Conservation (phyloP, 2,888 invertebrate species). For the Drosophila rellima region DNA sequence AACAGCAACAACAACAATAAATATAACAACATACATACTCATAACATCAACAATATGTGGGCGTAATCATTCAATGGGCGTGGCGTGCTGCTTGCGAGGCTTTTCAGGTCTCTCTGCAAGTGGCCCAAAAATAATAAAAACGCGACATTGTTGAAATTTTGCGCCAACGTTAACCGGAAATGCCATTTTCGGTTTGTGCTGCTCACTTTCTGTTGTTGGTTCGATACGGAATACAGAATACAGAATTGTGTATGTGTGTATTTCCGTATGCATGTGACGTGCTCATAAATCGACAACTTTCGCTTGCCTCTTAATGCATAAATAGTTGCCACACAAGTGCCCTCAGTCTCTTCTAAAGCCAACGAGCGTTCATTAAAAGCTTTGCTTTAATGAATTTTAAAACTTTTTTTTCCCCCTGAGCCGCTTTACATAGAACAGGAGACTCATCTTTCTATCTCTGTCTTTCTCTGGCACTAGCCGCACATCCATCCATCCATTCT, state of each 20-base stretch:
- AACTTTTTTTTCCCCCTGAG: constrained; percentile 18
- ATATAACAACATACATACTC: neutral
- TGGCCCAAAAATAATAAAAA: constrained; percentile 56
- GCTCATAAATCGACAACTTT: constrained; percentile 60
- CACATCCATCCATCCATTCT: neutral
- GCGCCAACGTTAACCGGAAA: constrained; percentile 64
- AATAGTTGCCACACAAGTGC: constrained; percentile 43
- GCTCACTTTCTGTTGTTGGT: constrained; percentile 46
- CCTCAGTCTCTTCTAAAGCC: constrained; percentile 26
- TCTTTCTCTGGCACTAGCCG: neutral
- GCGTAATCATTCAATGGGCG: constrained; percentile 38
- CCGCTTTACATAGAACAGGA: neutral
- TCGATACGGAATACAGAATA: constrained; percentile 46
- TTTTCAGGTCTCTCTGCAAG: constrained; percentile 38
- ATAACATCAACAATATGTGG: constrained; percentile 20
- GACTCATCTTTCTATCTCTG: neutral
- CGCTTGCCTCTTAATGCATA: constrained; percentile 45
- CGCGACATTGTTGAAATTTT: constrained; percentile 69
- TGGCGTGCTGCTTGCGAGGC: constrained; percentile 24
- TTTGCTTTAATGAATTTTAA: constrained; percentile 49
- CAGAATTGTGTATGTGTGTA: constrained; percentile 3
- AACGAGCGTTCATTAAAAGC: constrained; percentile 51
- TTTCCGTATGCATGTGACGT: constrained; percentile 3
- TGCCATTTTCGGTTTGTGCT: constrained; percentile 60
- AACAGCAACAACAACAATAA: constrained; percentile 27